Conservation (phyloP, 1,140 invertebrate genomes). For the Drosophila parabipectinata region DNA sequence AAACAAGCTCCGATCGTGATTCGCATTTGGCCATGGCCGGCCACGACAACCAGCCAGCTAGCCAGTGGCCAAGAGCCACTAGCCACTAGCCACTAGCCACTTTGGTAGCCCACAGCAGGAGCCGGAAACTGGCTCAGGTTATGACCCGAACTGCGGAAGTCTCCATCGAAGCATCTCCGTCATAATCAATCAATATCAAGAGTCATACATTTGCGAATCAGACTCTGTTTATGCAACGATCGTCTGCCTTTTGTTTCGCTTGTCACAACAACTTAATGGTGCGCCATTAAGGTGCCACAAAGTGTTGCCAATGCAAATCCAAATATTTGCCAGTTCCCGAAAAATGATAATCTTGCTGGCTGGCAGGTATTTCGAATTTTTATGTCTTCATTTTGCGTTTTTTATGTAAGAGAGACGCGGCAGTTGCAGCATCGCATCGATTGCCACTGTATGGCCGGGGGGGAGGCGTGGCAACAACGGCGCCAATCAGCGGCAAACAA, state of each 20-base stretch:
- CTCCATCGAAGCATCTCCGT: background rate
- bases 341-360: slow-evolving; percentile 25
- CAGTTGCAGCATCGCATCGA: slow-evolving; percentile 15
- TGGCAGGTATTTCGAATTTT: slow-evolving; percentile 1
- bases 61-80: background rate
- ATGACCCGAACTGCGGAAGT: slow-evolving; percentile 42
- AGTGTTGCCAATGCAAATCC: slow-evolving; percentile 27
- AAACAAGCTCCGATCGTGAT: slow-evolving; percentile 35
- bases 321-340: slow-evolving; percentile 29
- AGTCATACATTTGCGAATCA: background rate
- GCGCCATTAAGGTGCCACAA: slow-evolving; percentile 34
- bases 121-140: slow-evolving; percentile 41
- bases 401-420: slow-evolving; percentile 35
- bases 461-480: slow-evolving; percentile 46
- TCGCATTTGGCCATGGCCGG: slow-evolving; percentile 43
- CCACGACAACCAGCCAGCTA: background rate
- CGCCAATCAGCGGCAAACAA: slow-evolving; percentile 41
- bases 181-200: slow-evolving; percentile 40
- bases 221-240: slow-evolving; percentile 27
- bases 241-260: slow-evolving; percentile 43
- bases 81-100: background rate
- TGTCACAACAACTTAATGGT: slow-evolving; percentile 51
- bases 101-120: slow-evolving; percentile 26
- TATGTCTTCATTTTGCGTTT: slow-evolving; percentile 16
- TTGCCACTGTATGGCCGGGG: background rate